Base-by-base conservation (phyloP, 2,113 vertebrate species). In the Sula dactylatra region DNA sequence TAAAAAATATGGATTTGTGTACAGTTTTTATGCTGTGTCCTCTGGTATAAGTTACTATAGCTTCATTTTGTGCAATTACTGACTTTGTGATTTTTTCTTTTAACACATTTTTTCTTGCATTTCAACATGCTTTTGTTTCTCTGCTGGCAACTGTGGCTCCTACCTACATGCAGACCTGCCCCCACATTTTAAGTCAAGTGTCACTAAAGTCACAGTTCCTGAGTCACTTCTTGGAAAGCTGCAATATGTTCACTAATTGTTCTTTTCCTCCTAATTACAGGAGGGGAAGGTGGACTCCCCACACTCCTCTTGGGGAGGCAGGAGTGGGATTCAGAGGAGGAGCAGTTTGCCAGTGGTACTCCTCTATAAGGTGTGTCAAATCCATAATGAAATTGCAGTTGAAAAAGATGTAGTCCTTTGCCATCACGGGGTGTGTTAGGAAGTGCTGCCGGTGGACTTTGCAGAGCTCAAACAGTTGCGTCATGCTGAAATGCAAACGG, bases 361-460 rank as follows among this genome's bases (percentile, higher is more conserved):
- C 26, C 9, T 42, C 26, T 72, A 4, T 18, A 59, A 55, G 1
- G 9, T 16, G 7, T 31, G 29, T 22, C 38, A 65, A 65, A 85
- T 67, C 58, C 27, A 5, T 77, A 9, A 49, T 7, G 38, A 88
- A 87, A 40, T 27, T 44, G 38, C 66, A 56, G 29, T 13, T 69
- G 61, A 20, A 31, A 78, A 54, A 21, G 32, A 50, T 21, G 8
- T 7, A 5, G 79, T 65, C n/a, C 72, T 83, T 50, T 64, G 2
- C 44, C 36, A 40, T 55, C 20, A 3, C 2, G 0, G 7, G 17
- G 4, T 42, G 16, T 11, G 10, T 69, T 38, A 58, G 38, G 22
- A 69, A 49, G 89, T 20, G 38, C 64, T 91, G 71, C 62, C 32
- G 62, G 34, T 65, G 74, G 47, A 42, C 54, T 62, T 31, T 38